Evolutionary conservation across 2,113 vertebrate species (phyloP).

Genomic region (Spea multiplicata): DNA sequence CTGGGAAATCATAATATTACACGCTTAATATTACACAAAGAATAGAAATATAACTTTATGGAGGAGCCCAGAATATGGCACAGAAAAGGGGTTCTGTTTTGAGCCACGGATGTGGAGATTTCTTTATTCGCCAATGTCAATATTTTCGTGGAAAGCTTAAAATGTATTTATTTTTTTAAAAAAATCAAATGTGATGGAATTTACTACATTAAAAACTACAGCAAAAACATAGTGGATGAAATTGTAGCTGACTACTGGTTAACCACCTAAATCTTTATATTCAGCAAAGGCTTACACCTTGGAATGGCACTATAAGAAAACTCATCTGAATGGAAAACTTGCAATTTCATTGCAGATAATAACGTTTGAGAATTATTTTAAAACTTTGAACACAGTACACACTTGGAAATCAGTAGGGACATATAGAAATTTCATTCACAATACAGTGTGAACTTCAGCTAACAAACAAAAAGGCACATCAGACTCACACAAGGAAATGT

Average conservation of each 20-base stretch:
- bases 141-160: slow-evolving; percentile 70
- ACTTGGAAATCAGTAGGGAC: too few relatives aligned
- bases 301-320: too few relatives aligned
- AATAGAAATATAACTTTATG: neutral
- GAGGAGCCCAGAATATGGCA: neutral
- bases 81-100: slow-evolving; percentile 57
- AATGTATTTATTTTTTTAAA: slow-evolving; percentile 63
- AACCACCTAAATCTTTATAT: slow-evolving; percentile 56
- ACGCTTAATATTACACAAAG: neutral
- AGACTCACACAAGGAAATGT: too few relatives aligned
- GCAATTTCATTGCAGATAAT: too few relatives aligned
- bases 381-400: too few relatives aligned
- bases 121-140: slow-evolving; percentile 65
- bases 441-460: too few relatives aligned
- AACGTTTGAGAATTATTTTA: too few relatives aligned
- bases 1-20: neutral
- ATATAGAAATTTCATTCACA: too few relatives aligned
- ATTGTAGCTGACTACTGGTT: slow-evolving; percentile 61
- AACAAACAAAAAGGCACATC: too few relatives aligned
- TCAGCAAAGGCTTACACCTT: slow-evolving; percentile 2
- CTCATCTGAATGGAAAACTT: too few relatives aligned
- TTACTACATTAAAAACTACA: slow-evolving; percentile 44
- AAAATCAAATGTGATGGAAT: slow-evolving; percentile 52
- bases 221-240: slow-evolving; percentile 51
- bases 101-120: slow-evolving; percentile 46